A percentile compares a stretch with the other conserved stretches of the same genome.
These are phyloP conservation scores for Chironomus striatipennis DNA, from an alignment of 1,140 invertebrate species.

Conservation along the genomic window DNA sequence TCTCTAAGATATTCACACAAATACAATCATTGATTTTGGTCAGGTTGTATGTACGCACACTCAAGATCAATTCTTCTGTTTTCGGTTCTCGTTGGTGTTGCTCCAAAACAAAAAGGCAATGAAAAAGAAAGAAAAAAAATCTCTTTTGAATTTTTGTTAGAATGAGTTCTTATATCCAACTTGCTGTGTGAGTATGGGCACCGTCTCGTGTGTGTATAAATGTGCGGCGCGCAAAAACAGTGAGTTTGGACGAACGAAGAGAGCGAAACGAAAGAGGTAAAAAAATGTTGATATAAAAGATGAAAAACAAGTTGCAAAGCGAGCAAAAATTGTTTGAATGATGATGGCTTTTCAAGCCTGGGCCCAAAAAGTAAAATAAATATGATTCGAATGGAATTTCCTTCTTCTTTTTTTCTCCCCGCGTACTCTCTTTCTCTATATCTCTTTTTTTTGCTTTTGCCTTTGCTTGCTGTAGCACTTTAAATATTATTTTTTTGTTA, in stretches of 20 bases:
- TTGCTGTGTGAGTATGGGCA: not conserved
- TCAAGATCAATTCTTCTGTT: not conserved
- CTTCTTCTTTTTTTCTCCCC: not conserved
- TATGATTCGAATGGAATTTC: conserved; percentile 20
- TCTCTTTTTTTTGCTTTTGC: not conserved
- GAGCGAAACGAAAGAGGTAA: not conserved
- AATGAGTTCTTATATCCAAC: no score
- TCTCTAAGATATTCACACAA: no score
- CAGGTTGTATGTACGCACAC: no score
- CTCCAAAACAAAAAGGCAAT: no score
- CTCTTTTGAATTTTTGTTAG: conserved; percentile 1
- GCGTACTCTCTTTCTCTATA: not conserved
- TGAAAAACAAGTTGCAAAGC: conserved; percentile 19
- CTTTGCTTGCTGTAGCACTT: not conserved
- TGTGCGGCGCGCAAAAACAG: no score
- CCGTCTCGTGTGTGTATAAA: not conserved
- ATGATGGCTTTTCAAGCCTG: conserved; percentile 14
- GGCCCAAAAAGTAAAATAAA: not conserved
- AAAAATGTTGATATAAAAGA: not conserved
- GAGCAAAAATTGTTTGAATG: conserved; percentile 19
- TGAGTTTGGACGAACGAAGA: not conserved
- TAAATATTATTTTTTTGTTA: conserved; percentile 15
- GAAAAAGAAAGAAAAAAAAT: no score
- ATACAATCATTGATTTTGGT: no score
- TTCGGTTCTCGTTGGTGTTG: not conserved